Evolutionary conservation across 1,140 invertebrate species (phyloP).

Genomic region (Solenopsis invicta): DNA sequence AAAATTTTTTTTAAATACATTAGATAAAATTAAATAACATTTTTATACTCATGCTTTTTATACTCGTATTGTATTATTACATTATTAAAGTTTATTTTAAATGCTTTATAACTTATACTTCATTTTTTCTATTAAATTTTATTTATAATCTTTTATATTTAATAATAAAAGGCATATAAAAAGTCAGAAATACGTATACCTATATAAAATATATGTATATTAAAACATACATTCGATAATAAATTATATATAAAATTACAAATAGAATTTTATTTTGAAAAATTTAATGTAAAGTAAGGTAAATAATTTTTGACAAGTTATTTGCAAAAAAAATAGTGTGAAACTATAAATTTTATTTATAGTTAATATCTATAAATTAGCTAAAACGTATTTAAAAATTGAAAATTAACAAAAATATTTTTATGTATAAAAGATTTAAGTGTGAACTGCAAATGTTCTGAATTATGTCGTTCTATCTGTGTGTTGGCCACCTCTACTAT

Average conservation of each 20-base stretch:
- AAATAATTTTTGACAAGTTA: no score
- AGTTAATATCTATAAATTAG: no score
- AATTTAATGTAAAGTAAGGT: neutral
- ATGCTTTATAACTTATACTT: neutral
- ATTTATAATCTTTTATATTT: neutral
- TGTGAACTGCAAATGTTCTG: no score
- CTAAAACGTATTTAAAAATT: no score
- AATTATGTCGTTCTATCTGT: no score
- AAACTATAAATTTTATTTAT: no score
- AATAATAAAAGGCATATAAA: neutral
- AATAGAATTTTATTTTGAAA: neutral
- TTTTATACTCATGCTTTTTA: neutral
- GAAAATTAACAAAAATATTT: no score
- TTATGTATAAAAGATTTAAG: no score
- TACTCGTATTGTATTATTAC: neutral
- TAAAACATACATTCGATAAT: neutral
- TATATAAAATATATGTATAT: neutral
- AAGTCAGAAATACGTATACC: neutral
- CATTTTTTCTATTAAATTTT: neutral
- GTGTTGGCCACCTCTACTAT: no score
- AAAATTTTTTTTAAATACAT: neutral
- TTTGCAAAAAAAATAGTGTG: no score
- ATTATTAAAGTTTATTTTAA: neutral
- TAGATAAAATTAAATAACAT: neutral
- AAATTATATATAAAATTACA: neutral